Evolutionary conservation across 2,113 vertebrate species (phyloP), one percentile per base, ranked within the genome.

Genomic region (Bagarius yarrelli): DNA sequence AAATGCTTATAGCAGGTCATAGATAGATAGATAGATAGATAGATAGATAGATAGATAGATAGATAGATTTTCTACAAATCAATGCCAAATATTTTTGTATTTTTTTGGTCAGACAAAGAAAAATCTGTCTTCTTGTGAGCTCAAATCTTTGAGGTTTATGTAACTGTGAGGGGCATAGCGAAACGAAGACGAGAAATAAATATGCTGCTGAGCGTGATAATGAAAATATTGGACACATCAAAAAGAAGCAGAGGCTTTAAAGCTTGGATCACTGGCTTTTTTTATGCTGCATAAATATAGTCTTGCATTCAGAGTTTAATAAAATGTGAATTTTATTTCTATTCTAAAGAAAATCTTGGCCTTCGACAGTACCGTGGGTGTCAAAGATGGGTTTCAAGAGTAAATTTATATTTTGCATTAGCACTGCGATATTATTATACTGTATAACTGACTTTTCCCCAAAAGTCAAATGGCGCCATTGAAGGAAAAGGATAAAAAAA

Each of bases 51-150:
- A 21, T 32, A 32, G 27, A 72, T 52, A 8, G 0, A 32, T 25
- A 21, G 70, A 25, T 72, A 30, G 47, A 72, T 53, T 72, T 72
- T 47, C 40, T 52, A n/a, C n/a, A n/a, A n/a, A n/a, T n/a, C n/a
- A n/a, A n/a, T n/a, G n/a, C n/a, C n/a, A n/a, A n/a, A n/a, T n/a
- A n/a, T 8, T 71, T 71, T 5, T 52, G 15, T 25, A 34, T 6
- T 52, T 71, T 71, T 25, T 25, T 50, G 44, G 18, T 52, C 44
- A 52, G 69, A 71, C 15, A 18, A 52, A 52, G 50, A 52, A 71
- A 50, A 52, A 71, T 70, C 69, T 50, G 25, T 52, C 15, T 71
- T n/a, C 12, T 47, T 52, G 44, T 71, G n/a, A 52, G 44, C 69
- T 71, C 40, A 50, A 52, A 52, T 71, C 69, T 30, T 16, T 8